phyloP scores from a whole-genome alignment of 2,113 vertebrate genomes.

The Corydoras sp. region DNA sequence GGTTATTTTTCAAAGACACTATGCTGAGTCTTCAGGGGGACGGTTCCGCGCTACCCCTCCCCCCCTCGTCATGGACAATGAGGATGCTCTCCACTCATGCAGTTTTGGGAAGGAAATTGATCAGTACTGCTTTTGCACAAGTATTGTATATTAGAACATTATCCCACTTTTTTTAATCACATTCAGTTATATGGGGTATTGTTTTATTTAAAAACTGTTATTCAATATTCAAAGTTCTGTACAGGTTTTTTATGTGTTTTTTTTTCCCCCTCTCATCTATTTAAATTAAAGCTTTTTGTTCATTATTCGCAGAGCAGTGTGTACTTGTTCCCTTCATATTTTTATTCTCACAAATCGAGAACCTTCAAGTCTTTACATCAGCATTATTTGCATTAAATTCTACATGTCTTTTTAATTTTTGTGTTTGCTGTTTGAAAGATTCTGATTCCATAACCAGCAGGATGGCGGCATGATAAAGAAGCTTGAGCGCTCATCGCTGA shows the following conservation, averaged over 20 bases:
- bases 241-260: conserved; percentile 65
- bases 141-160: conserved; percentile 61
- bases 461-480: no score
- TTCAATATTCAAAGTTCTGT: conserved; percentile 69
- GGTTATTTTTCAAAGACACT: conserved; percentile 65
- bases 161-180: conserved; percentile 54
- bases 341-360: neutral
- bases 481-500: no score
- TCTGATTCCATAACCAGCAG: no score
- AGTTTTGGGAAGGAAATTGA: conserved; percentile 55
- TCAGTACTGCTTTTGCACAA: conserved; percentile 67
- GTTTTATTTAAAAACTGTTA: conserved; percentile 71
- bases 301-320: conserved; percentile 59
- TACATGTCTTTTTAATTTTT: no score
- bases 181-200: conserved; percentile 46
- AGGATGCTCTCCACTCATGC: conserved; percentile 48
- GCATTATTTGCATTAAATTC: no score
- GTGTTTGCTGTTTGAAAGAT: no score
- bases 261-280: conserved; percentile 53
- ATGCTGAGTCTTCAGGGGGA: conserved; percentile 53
- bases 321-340: conserved; percentile 7
- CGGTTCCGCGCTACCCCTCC: conserved; percentile 40
- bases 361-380: neutral
- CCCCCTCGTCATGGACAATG: conserved; percentile 28
- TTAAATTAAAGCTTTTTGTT: conserved; percentile 75